Evolutionary conservation across 1,140 invertebrate species (phyloP).

Genomic region (Luehdorfia chinensis): DNA sequence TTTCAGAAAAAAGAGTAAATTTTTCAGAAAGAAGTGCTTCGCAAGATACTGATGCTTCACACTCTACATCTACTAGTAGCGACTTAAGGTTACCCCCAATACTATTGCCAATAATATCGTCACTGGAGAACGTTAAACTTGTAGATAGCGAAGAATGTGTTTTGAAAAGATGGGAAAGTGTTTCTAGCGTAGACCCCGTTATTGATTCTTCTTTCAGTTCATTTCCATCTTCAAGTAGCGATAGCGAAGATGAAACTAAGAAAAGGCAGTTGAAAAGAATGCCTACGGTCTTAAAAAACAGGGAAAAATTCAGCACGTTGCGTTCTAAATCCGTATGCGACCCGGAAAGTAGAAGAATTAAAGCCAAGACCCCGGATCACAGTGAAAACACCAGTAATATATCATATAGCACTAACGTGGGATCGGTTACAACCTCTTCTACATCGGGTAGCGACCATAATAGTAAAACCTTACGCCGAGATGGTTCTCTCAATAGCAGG

Average conservation of each 20-base stretch:
- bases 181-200: slow-evolving; percentile 82
- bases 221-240: slow-evolving; percentile 69
- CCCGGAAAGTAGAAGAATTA: slow-evolving; percentile 57
- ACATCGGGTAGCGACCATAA: slow-evolving; percentile 71
- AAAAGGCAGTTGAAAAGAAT: slow-evolving; percentile 54
- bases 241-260: slow-evolving; percentile 74
- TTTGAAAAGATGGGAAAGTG: slow-evolving; percentile 74
- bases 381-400: slow-evolving; percentile 71
- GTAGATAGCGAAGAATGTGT: slow-evolving; percentile 48
- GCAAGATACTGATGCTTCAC: slow-evolving; percentile 78
- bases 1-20: slow-evolving; percentile 66
- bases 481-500: slow-evolving; percentile 56
- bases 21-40: slow-evolving; percentile 75
- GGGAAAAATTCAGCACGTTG: slow-evolving; percentile 62
- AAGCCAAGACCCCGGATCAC: slow-evolving; percentile 58
- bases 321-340: slow-evolving; percentile 73
- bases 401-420: slow-evolving; percentile 58
- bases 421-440: slow-evolving; percentile 65
- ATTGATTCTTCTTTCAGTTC: slow-evolving; percentile 83
- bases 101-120: slow-evolving; percentile 80
- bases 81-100: slow-evolving; percentile 83
- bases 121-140: slow-evolving; percentile 68
- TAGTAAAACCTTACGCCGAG: slow-evolving; percentile 49
- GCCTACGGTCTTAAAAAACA: slow-evolving; percentile 56
- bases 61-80: slow-evolving; percentile 73